Evolutionary conservation across 2,113 vertebrate species (phyloP).

Genomic region (Paramisgurnus dabryanus): DNA sequence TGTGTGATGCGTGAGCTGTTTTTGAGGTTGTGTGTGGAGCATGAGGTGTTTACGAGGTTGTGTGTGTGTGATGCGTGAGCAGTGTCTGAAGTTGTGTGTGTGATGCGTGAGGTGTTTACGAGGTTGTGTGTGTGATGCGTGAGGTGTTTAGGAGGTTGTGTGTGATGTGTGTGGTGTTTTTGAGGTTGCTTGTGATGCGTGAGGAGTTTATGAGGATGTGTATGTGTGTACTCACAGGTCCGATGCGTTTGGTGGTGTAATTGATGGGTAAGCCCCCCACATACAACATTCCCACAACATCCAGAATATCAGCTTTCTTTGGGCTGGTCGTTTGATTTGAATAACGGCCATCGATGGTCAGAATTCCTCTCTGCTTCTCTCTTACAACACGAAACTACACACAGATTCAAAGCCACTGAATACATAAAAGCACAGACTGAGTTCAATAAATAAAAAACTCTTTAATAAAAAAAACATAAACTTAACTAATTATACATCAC

Average conservation of each 20-base stretch:
- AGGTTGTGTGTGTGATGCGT: neutral
- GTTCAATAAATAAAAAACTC: too few relatives aligned
- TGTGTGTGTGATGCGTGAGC: too few relatives aligned
- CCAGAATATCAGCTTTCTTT: slow-evolving; percentile 91
- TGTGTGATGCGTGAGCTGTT: too few relatives aligned
- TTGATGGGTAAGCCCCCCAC: slow-evolving; percentile 90
- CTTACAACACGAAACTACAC: slow-evolving; percentile 83
- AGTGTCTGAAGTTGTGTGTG: too few relatives aligned
- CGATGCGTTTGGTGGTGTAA: slow-evolving; percentile 92
- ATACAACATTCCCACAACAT: slow-evolving; percentile 91
- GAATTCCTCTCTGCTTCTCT: slow-evolving; percentile 81
- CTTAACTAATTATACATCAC: too few relatives aligned
- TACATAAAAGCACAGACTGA: too few relatives aligned
- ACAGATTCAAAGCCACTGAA: neutral
- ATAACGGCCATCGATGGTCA: slow-evolving; percentile 79
- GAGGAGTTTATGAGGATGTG: neutral
- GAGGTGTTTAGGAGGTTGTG: neutral
- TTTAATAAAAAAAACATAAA: too few relatives aligned
- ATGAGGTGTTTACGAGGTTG: neutral
- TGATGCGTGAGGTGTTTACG: too few relatives aligned
- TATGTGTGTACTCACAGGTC: slow-evolving; percentile 78
- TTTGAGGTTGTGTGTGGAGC: neutral
- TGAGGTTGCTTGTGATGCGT: slow-evolving; percentile 4
- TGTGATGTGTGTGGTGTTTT: slow-evolving; percentile 1
- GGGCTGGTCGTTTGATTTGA: slow-evolving; percentile 84